A percentile compares a stretch with the other conserved stretches of the same genome.
Evolutionary conservation across 2,888 invertebrate species (phyloP).

Genomic region (Tenthredo notha): DNA sequence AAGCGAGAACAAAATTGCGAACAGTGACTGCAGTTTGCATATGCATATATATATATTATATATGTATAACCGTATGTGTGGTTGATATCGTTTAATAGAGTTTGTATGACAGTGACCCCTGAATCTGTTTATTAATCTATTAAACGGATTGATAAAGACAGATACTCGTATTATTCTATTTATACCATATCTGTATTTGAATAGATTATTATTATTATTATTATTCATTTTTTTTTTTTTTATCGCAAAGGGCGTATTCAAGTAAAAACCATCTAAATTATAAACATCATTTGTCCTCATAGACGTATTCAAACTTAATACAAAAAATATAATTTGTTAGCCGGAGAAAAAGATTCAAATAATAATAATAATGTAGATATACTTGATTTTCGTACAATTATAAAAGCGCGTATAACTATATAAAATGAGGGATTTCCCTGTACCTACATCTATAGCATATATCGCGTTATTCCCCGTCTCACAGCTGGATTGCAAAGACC

Average conservation of each 20-base stretch:
- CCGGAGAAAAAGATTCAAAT: background rate
- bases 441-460: too few relatives aligned
- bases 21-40: too few relatives aligned
- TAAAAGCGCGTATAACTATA: too few relatives aligned
- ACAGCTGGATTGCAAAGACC: background rate
- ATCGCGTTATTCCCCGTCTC: too few relatives aligned
- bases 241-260: background rate
- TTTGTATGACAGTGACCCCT: slow-evolving; percentile 67
- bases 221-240: slow-evolving; percentile 27
- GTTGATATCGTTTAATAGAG: slow-evolving; percentile 54
- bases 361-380: too few relatives aligned
- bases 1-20: background rate
- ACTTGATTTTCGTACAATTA: too few relatives aligned
- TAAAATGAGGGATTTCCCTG: too few relatives aligned
- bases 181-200: slow-evolving; percentile 37
- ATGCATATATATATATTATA: too few relatives aligned
- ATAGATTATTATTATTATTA: slow-evolving; percentile 26
- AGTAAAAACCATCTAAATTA: background rate
- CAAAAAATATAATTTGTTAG: background rate
- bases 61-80: too few relatives aligned
- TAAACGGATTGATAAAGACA: slow-evolving; percentile 63
- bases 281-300: too few relatives aligned
- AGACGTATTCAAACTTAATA: background rate
- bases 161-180: slow-evolving; percentile 59
- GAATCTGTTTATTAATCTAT: slow-evolving; percentile 69